Conservation (phyloP, 2,113 vertebrate genomes). For the Tapirus terrestris region DNA sequence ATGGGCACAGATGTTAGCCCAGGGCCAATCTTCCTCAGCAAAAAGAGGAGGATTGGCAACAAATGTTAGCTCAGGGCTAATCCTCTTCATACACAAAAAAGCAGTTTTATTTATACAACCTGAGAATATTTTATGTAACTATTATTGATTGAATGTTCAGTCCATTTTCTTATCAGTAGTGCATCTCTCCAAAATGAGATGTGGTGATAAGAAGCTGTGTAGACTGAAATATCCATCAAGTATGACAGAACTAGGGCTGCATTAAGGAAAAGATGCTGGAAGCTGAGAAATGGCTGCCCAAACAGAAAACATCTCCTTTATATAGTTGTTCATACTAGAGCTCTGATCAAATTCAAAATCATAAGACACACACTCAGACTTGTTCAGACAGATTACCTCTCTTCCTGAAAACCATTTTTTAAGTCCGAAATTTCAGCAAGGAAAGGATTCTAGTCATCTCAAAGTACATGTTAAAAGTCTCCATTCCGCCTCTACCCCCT, state of each 20-base stretch:
- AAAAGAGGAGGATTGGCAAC: too few relatives aligned
- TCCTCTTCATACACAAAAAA: too few relatives aligned
- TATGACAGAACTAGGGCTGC: not conserved
- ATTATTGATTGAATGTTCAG: not conserved
- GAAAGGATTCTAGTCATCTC: not conserved
- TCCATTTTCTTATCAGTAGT: conserved; percentile 2
- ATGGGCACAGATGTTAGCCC: too few relatives aligned
- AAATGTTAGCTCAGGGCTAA: too few relatives aligned
- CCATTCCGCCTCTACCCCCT: not conserved
- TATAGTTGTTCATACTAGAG: not conserved
- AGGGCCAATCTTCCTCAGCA: too few relatives aligned
- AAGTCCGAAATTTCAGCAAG: not conserved
- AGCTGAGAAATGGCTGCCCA: not conserved
- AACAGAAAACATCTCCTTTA: not conserved
- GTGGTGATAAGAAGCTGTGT: not conserved
- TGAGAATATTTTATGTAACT: conserved; percentile 5
- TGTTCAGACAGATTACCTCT: not conserved
- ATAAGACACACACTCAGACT: not conserved
- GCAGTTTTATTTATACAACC: not conserved
- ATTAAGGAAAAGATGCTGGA: not conserved
- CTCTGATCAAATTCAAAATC: not conserved
- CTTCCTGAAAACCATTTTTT: not conserved
- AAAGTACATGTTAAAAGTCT: not conserved
- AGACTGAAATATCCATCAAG: not conserved
- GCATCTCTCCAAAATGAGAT: not conserved